Base-by-base conservation (phyloP, 2,797 vertebrate genomes). In the Leptoclinus maculatus region DNA sequence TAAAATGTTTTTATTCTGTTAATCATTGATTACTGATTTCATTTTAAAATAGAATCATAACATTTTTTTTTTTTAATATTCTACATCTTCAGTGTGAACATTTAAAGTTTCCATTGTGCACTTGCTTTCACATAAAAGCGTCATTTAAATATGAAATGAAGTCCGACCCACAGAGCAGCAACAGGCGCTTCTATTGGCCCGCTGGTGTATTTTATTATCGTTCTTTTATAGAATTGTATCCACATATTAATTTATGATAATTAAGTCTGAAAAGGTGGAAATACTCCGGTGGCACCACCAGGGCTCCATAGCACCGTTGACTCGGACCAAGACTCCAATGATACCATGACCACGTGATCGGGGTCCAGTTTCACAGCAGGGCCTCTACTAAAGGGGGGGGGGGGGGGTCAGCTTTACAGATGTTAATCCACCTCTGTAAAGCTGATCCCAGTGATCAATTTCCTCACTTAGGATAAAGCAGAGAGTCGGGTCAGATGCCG, bases 341-440 rank as follows among this genome's bases (percentile, higher is more conserved):
- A 65, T 23, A 19, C 39, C 57, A 29, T 7, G 38, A 23, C 57
- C 65, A 54, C 19, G 62, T 57, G 65, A 57, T 67, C 36, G n/a
- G 57, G 53, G 62, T 51, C 25, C 29, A 27, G 65, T 76, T 81
- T 76, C 47, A 21, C 57, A 14, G 21, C 21, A 19, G 27, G 32
- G 62, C 23, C 53, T 71, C 66, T 63, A 23, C 6, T 17, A 36
- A 21, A 2, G 9, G 8, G 36, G 36, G 36, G 36, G 8, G 12
- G 39, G 41, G 11, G 32, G 54, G 70, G 23, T 4, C 23, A 14
- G 56, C 17, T 45, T 51, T 62, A 16, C 64, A 66, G 63, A 63
- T 58, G 62, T 71, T 60, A 17, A 29, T 78, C 63, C 47, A 43
- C 36, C 68, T 76, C 68, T 60, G 41, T 74, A 69, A 79, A 74